Percentiles rank a stretch among this genome's conserved stretches.
Evolutionary conservation across 2,888 invertebrate genomes (phyloP).

Genomic region (Eulithis testata): DNA sequence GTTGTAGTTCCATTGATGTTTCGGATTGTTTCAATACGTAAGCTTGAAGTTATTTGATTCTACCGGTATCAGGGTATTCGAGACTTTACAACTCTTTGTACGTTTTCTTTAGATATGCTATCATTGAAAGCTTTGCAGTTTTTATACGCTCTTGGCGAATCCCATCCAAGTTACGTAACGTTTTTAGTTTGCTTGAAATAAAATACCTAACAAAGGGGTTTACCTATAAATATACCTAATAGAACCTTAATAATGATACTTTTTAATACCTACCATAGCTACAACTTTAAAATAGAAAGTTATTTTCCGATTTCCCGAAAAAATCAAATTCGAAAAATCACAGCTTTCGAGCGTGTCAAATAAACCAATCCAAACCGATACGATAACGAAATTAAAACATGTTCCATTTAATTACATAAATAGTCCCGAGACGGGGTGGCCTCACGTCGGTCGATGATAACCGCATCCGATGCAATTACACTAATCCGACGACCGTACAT

Average conservation of each 20-base stretch:
- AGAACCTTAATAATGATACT: too few species aligned
- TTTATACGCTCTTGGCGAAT: too few species aligned
- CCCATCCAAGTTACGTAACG: too few species aligned
- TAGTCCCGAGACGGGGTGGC: slow-evolving; percentile 41
- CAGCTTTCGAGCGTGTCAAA: slow-evolving; percentile 3
- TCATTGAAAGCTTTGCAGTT: too few species aligned
- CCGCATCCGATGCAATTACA: slow-evolving; percentile 64
- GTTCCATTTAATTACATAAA: slow-evolving; percentile 45
- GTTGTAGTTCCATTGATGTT: slow-evolving; percentile 59
- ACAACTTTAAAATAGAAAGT: too few species aligned
- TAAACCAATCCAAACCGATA: slow-evolving; percentile 28
- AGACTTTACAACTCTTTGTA: not conserved
- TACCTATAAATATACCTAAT: too few species aligned
- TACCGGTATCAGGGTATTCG: not conserved
- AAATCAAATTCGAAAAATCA: too few species aligned
- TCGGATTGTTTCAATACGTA: slow-evolving; percentile 39
- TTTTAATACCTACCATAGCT: too few species aligned
- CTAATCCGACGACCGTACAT: slow-evolving; percentile 52
- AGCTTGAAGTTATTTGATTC: slow-evolving; percentile 15
- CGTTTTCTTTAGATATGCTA: too few species aligned
- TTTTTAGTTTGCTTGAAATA: too few species aligned
- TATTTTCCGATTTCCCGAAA: too few species aligned
- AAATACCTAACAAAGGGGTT: too few species aligned
- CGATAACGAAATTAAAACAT: slow-evolving; percentile 40
- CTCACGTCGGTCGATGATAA: slow-evolving; percentile 44